Evolutionary conservation across 1,140 invertebrate genomes (phyloP).

Genomic region (Xylocopa sonorina): DNA sequence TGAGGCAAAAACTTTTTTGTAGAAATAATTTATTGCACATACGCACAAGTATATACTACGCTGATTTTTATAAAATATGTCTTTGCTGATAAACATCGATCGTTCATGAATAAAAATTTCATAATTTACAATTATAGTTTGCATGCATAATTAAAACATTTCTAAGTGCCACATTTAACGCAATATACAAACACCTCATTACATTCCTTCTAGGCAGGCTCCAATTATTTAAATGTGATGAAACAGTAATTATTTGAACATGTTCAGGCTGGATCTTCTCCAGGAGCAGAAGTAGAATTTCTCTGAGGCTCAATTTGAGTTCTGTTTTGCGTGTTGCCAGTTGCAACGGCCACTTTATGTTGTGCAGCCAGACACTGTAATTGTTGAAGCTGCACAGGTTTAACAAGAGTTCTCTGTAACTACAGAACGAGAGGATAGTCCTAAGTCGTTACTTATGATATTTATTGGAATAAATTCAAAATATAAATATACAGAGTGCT

Average conservation of each 20-base stretch:
- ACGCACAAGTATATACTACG: conserved; percentile 52
- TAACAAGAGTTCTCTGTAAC: conserved; percentile 78
- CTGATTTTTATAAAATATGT: conserved; percentile 56
- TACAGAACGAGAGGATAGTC: conserved; percentile 63
- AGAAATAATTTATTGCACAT: conserved; percentile 67
- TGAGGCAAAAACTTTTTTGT: conserved; percentile 53
- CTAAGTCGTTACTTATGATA: neutral
- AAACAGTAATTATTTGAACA: conserved; percentile 64
- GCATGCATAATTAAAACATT: conserved; percentile 54
- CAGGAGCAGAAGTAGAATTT: conserved; percentile 68
- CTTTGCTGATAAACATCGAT: conserved; percentile 34
- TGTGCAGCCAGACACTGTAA: conserved; percentile 79
- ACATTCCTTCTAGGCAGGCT: conserved; percentile 62
- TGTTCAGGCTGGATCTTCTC: conserved; percentile 73
- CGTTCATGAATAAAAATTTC: conserved; percentile 39
- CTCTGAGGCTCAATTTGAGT: conserved; percentile 77
- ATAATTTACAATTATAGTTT: conserved; percentile 58
- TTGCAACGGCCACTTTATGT: conserved; percentile 77
- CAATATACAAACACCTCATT: conserved; percentile 56
- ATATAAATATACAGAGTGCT: no score
- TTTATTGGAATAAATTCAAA: conserved; percentile 11
- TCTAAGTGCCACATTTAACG: conserved; percentile 38
- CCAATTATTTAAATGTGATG: conserved; percentile 68
- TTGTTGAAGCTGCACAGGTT: conserved; percentile 79
- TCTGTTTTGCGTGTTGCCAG: conserved; percentile 73